Percentiles rank a stretch among this genome's conserved stretches.
phyloP scores from a whole-genome alignment of 53 echinoderm and acorn worm genomes.

The Zoroaster sp. region DNA sequence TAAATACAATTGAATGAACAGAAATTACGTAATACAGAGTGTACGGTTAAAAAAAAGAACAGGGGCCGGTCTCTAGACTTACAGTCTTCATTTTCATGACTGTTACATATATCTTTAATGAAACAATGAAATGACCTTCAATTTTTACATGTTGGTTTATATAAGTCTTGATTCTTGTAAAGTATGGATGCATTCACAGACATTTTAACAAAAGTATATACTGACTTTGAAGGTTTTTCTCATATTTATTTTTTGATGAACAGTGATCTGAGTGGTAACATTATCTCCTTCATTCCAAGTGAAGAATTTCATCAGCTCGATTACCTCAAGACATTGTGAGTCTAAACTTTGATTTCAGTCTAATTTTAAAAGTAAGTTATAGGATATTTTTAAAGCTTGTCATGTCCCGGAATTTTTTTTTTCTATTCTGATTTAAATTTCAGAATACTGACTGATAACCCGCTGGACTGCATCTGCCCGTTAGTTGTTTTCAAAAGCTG shows the following conservation, averaged over 20 bases:
- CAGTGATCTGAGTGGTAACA: neutral
- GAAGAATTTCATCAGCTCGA: neutral
- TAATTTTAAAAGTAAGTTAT: neutral
- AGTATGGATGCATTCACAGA: too few species aligned
- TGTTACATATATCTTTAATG: too few species aligned
- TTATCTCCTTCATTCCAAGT: neutral
- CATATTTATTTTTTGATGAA: neutral
- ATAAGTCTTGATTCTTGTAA: too few species aligned
- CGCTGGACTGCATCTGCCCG: neutral
- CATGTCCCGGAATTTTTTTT: neutral
- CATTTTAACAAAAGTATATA: too few species aligned
- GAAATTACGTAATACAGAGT: too few species aligned
- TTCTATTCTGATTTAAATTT: neutral
- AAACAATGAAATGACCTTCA: too few species aligned
- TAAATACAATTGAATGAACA: too few species aligned
- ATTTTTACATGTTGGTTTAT: too few species aligned
- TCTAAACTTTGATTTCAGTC: neutral
- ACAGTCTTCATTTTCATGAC: too few species aligned
- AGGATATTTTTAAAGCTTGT: neutral
- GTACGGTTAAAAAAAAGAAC: too few species aligned
- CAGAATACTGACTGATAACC: neutral
- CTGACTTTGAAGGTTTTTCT: too few species aligned
- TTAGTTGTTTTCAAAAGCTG: slow-evolving; percentile 18
- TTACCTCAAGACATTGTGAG: slow-evolving; percentile 1
- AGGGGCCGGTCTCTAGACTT: too few species aligned